Conservation (phyloP, 2,113 vertebrate species). For the Malaclemys terrapin region DNA sequence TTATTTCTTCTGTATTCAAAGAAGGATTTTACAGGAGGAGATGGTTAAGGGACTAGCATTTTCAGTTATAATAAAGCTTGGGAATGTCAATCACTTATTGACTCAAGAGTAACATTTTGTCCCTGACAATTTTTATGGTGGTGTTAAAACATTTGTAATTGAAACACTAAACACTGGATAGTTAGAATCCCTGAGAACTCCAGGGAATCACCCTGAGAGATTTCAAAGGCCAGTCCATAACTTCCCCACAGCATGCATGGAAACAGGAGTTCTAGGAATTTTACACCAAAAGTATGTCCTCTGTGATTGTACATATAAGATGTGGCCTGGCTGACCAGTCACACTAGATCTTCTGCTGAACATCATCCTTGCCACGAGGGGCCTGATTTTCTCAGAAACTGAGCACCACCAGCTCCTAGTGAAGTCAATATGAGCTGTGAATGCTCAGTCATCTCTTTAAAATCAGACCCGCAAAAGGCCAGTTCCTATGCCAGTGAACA, state of each 20-base stretch:
- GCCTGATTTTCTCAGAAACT: neutral
- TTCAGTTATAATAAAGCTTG: neutral
- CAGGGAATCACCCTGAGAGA: neutral
- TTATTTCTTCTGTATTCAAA: neutral
- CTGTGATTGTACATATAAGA: neutral
- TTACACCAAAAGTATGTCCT: neutral
- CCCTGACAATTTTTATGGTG: neutral
- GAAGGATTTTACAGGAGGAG: neutral
- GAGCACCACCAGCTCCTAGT: neutral
- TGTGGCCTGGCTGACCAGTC: neutral
- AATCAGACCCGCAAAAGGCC: neutral
- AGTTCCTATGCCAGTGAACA: neutral
- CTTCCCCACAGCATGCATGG: neutral
- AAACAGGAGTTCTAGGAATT: neutral
- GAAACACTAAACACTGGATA: neutral
- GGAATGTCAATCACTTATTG: neutral
- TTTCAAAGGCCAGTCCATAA: neutral
- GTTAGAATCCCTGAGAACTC: neutral
- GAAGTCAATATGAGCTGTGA: neutral
- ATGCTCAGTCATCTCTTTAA: neutral
- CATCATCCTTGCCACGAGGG: fast-evolving
- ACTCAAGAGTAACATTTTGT: neutral
- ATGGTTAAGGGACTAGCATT: neutral
- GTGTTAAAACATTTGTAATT: neutral
- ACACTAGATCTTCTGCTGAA: neutral